These are phyloP conservation scores for Lepus townsendii DNA, from an alignment of 2,797 vertebrate species.

Conservation along the genomic window DNA sequence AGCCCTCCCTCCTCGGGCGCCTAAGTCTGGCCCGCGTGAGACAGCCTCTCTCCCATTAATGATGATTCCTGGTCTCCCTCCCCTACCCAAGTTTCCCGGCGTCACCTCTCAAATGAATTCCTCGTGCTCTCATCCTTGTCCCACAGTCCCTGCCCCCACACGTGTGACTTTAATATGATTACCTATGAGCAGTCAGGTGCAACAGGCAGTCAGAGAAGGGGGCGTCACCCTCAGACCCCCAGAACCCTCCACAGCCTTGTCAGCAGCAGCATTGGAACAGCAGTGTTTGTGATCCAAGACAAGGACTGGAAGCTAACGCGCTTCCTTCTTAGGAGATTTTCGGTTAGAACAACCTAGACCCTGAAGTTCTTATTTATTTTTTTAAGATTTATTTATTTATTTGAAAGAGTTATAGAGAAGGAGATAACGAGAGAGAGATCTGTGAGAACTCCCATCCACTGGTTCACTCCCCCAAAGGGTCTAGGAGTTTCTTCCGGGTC, in stretches of 20 bases:
- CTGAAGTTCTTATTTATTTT: background rate
- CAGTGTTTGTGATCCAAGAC: background rate
- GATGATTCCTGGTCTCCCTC: background rate
- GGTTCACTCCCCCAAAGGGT: no score
- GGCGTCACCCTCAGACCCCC: background rate
- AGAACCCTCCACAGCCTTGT: background rate
- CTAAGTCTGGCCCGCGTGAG: constrained; percentile 35
- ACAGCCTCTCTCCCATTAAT: background rate
- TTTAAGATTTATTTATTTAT: no score
- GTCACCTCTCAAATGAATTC: constrained; percentile 47
- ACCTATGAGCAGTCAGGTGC: background rate
- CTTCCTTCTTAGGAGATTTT: background rate
- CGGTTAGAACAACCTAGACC: background rate
- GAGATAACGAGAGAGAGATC: no score
- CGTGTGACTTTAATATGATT: background rate
- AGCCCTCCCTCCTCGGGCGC: background rate
- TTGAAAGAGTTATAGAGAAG: no score
- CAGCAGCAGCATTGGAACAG: background rate
- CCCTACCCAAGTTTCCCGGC: background rate
- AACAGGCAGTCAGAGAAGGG: background rate
- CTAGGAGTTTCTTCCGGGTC: no score
- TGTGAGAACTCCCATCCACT: no score
- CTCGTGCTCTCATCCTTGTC: constrained; percentile 15
- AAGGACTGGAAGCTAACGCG: background rate
- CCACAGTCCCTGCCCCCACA: background rate